Percentiles rank a stretch among this genome's conserved stretches.
Conservation (phyloP, 2,888 invertebrate species). For the Neocrepidodera transversa region DNA sequence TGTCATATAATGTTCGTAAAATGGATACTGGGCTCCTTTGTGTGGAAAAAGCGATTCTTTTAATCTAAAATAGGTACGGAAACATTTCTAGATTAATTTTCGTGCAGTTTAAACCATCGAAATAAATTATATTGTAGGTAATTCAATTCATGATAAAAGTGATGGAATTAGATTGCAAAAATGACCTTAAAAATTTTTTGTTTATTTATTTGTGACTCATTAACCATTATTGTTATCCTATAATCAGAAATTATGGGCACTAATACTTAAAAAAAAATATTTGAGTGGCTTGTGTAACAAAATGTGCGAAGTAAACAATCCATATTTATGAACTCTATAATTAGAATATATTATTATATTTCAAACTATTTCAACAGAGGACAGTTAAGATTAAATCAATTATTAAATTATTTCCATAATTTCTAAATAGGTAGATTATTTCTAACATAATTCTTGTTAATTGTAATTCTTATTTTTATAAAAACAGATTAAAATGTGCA, state of each 20-base stretch:
- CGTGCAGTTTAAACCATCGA: background rate
- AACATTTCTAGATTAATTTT: background rate
- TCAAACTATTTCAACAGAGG: too few species aligned
- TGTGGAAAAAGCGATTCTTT: conserved; percentile 29
- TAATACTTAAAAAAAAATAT: background rate
- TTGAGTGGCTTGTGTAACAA: background rate
- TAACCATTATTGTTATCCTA: conserved; percentile 1
- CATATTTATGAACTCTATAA: conserved; percentile 4
- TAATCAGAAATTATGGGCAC: background rate
- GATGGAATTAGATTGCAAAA: conserved; percentile 6
- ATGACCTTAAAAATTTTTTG: conserved; percentile 27
- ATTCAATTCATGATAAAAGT: conserved; percentile 13
- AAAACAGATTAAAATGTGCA: too few species aligned
- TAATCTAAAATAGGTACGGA: background rate
- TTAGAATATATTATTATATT: too few species aligned
- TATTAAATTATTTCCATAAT: too few species aligned
- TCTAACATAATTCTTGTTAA: too few species aligned
- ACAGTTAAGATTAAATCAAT: too few species aligned
- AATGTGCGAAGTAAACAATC: conserved; percentile 12
- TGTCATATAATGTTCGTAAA: conserved; percentile 52
- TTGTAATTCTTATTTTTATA: too few species aligned
- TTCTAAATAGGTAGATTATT: too few species aligned
- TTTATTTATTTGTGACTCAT: conserved; percentile 35
- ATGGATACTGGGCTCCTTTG: conserved; percentile 52
- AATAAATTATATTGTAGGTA: background rate